Percentiles rank a stretch among this genome's conserved stretches.
Evolutionary conservation across 2,113 vertebrate genomes (phyloP).

Genomic region (Clarias gariepinus): DNA sequence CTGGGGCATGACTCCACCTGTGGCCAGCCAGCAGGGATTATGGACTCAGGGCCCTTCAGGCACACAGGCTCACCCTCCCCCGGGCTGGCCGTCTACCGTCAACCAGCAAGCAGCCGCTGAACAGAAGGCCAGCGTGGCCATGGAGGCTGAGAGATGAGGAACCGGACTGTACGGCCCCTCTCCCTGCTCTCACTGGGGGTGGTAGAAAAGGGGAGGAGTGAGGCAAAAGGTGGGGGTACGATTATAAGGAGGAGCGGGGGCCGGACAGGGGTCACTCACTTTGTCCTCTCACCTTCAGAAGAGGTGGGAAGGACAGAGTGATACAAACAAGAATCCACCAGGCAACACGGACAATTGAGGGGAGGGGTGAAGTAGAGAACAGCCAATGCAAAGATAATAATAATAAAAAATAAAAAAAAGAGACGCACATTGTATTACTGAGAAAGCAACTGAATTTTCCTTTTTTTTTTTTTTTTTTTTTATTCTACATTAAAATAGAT

Average conservation of each 20-base stretch:
- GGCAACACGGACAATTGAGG: slow-evolving; percentile 66
- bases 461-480: slow-evolving; percentile 64
- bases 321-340: slow-evolving; percentile 73
- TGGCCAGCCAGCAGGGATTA: slow-evolving; percentile 77
- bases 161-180: slow-evolving; percentile 50
- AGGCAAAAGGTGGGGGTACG: slow-evolving; percentile 17
- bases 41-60: slow-evolving; percentile 84
- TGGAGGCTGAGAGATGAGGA: slow-evolving; percentile 98
- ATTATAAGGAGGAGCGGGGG: slow-evolving; percentile 6
- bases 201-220: slow-evolving; percentile 12
- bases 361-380: slow-evolving; percentile 58
- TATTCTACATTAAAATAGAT: slow-evolving; percentile 68
- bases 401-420: slow-evolving; percentile 51
- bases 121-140: slow-evolving; percentile 88
- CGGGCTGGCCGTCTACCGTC: slow-evolving; percentile 83
- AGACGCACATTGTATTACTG: slow-evolving; percentile 70
- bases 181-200: not conserved
- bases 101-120: slow-evolving; percentile 81
- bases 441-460: slow-evolving; percentile 65
- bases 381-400: slow-evolving; percentile 71
- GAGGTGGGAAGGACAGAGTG: slow-evolving; percentile 58
- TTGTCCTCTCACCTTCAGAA: slow-evolving; percentile 56
- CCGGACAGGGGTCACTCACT: slow-evolving; percentile 49
- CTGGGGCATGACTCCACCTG: slow-evolving; percentile 76
- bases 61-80: slow-evolving; percentile 69